These are phyloP conservation scores for Lepisosteus oculatus DNA, from an alignment of 2,113 vertebrate species.

Conservation along the genomic window DNA sequence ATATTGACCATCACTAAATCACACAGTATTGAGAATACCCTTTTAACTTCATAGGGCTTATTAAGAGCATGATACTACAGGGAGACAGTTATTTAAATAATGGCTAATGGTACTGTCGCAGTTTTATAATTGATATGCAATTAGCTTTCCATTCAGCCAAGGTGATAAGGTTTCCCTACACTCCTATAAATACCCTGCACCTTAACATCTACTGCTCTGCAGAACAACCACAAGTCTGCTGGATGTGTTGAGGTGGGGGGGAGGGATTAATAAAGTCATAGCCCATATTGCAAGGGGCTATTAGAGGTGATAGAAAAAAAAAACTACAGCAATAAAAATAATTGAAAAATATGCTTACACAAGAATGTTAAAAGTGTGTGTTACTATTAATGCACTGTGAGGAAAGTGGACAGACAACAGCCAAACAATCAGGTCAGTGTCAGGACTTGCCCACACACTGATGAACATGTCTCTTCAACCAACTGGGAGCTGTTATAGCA, in stretches of 20 bases:
- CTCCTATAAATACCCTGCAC: not conserved
- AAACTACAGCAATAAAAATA: too few relatives aligned
- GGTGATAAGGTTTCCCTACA: slow-evolving; percentile 35
- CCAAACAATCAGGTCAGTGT: too few relatives aligned
- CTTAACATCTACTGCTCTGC: not conserved
- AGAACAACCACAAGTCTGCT: not conserved
- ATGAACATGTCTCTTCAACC: too few relatives aligned
- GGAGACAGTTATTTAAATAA: slow-evolving; percentile 38
- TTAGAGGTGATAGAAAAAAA: too few relatives aligned
- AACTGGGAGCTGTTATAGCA: too few relatives aligned
- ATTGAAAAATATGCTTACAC: too few relatives aligned
- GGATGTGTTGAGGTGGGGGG: too few relatives aligned
- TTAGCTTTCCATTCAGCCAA: slow-evolving; percentile 46
- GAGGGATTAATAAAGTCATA: too few relatives aligned
- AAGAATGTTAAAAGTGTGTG: too few relatives aligned
- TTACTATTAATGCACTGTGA: too few relatives aligned
- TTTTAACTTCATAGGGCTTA: slow-evolving; percentile 25
- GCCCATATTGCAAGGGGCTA: too few relatives aligned
- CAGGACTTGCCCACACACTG: too few relatives aligned
- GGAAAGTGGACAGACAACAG: not conserved
- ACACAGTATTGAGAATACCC: slow-evolving; percentile 27
- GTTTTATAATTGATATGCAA: slow-evolving; percentile 60
- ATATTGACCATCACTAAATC: slow-evolving; percentile 35
- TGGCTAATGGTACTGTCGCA: slow-evolving; percentile 31
- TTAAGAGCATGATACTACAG: slow-evolving; percentile 34